Evolutionary conservation across 2,888 invertebrate species (phyloP), one percentile per base, ranked within the genome.

Genomic region (Lochmaea crataegi): DNA sequence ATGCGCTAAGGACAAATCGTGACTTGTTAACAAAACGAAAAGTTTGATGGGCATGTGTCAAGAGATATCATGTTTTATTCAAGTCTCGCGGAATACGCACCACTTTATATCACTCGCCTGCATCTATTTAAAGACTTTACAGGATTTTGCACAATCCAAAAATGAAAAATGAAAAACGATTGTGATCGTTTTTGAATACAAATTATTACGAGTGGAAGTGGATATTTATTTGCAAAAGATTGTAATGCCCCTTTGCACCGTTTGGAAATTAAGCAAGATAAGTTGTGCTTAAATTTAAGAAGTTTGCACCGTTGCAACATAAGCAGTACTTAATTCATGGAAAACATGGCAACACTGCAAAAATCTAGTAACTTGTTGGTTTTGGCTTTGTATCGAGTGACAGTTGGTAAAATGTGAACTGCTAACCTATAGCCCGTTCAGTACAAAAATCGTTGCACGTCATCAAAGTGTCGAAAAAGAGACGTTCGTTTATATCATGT

Each of bases 1-100:
- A 58, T 53, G 57, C 58, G 26, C 45, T 63, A 70, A 74, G 63
- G 57, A 61, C 48, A 53, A 64, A 75, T 71, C 75, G 76, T 77
- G 76, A 78, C 77, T 74, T 77, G 77, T 74, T 75, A 76, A 65
- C 76, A 68, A 74, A 76, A 72, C 68, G 68, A 70, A 73, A 72
- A 68, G 61, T 75, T 68, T 76, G 79, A 80, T 74, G 56, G 78
- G 78, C 79, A 80, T 79, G 80, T 80, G 80, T 80, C 79, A 77
- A 76, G 68, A 70, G 73, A 72, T 72, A 73, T 78, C 80, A 79
- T 80, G 80, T 80, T 78, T 79, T 78, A 80, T 80, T 79, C 80
- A 80, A 76, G 73, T 74, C 79, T 78, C 76, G 79, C 73, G 56
- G 63, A 76, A 74, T 68, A 68, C 73, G 68, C 72, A 73, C 67